phyloP scores from a whole-genome alignment of 2,888 invertebrate genomes.

The Plagiodera versicolora region DNA sequence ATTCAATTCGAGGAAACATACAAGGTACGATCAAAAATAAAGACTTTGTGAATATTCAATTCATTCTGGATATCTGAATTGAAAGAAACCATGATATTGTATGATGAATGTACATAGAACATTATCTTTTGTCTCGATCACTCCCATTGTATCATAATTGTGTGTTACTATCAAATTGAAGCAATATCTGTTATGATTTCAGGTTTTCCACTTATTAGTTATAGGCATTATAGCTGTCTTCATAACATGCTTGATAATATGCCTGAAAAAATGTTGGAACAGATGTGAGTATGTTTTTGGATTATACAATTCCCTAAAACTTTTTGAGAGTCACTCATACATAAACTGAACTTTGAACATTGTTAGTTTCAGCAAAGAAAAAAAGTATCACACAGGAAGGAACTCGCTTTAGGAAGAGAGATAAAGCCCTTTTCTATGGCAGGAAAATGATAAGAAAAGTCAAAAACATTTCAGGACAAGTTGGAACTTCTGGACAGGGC shows the following conservation, averaged over 20 bases:
- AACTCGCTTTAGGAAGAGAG: conserved; percentile 87
- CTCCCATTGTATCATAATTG: neutral
- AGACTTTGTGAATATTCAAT: no score
- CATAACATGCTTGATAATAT: conserved; percentile 36
- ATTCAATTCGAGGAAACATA: conserved; percentile 40
- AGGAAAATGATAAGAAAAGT: conserved; percentile 93
- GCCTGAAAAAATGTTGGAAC: conserved; percentile 48
- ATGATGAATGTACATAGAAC: no score
- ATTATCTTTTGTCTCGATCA: neutral
- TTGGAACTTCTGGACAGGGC: conserved; percentile 71
- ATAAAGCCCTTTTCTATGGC: conserved; percentile 96
- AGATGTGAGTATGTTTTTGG: conserved; percentile 43
- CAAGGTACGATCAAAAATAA: conserved; percentile 36
- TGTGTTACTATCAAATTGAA: neutral
- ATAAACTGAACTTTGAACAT: neutral
- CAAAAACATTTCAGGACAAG: conserved; percentile 74
- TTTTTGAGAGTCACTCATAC: neutral
- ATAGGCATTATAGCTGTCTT: conserved; percentile 36
- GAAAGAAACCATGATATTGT: no score
- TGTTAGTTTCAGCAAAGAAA: conserved; percentile 40
- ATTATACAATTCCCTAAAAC: neutral
- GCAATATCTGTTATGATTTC: conserved; percentile 22
- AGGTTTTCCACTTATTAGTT: conserved; percentile 38
- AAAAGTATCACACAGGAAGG: conserved; percentile 43
- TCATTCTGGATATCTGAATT: no score